Evolutionary conservation across 2,113 vertebrate species (phyloP).

Genomic region (Ursus arctos): DNA sequence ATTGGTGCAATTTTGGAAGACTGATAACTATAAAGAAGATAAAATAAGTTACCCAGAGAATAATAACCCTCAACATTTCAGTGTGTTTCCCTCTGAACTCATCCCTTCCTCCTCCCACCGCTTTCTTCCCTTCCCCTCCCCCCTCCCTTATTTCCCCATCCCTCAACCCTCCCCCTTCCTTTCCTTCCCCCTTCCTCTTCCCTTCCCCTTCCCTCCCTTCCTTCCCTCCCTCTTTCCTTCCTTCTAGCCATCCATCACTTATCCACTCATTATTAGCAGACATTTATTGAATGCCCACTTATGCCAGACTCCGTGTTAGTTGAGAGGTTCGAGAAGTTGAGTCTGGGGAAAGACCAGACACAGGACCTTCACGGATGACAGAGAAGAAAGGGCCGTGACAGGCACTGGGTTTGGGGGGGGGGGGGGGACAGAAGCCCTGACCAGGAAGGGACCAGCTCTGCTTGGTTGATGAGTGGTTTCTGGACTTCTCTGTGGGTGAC

Average conservation of each 20-base stretch:
- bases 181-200: fast-evolving
- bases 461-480: background rate
- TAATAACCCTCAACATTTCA: background rate
- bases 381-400: background rate
- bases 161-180: no score
- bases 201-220: no score
- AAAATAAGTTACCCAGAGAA: background rate
- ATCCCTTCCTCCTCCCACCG: no score
- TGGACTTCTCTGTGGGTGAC: background rate
- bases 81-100: background rate
- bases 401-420: background rate
- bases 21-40: background rate
- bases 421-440: background rate
- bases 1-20: background rate
- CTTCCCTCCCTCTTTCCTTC: no score
- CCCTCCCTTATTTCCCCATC: no score
- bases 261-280: background rate
- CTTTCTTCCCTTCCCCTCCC: no score
- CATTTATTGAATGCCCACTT: background rate
- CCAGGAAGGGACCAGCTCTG: background rate
- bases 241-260: no score
- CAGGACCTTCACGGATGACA: background rate
- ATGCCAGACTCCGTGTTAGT: background rate
- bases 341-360: background rate
- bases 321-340: background rate